Evolutionary conservation across 2,888 invertebrate genomes (phyloP).

Genomic region (Dione vanillae): DNA sequence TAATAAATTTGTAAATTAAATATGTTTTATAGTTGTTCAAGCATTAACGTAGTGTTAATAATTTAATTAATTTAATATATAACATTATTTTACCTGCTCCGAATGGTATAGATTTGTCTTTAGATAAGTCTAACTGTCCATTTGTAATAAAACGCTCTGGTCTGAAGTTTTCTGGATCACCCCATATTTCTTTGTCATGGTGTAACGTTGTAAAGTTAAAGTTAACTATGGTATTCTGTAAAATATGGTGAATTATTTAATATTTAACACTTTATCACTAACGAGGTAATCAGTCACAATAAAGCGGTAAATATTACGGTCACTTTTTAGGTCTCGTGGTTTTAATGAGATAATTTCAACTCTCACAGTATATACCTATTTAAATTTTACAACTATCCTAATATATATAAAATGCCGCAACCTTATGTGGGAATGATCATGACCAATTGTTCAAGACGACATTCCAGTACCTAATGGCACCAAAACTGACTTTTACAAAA

Average conservation of each 20-base stretch:
- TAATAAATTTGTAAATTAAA: neutral
- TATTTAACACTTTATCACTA: too few relatives aligned
- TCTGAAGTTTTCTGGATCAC: constrained; percentile 86
- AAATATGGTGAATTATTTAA: neutral
- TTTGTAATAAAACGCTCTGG: constrained; percentile 87
- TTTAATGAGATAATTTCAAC: too few relatives aligned
- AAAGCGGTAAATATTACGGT: too few relatives aligned
- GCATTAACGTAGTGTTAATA: neutral
- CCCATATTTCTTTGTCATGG: constrained; percentile 84
- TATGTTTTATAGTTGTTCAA: neutral
- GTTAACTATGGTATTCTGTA: constrained; percentile 80
- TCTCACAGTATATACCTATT: too few relatives aligned
- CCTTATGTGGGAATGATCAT: too few relatives aligned
- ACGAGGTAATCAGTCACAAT: too few relatives aligned
- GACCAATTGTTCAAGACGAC: too few relatives aligned
- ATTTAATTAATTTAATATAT: neutral
- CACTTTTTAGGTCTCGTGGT: too few relatives aligned
- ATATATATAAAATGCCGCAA: too few relatives aligned
- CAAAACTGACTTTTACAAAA: too few relatives aligned
- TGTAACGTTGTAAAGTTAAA: constrained; percentile 84
- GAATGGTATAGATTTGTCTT: constrained; percentile 86
- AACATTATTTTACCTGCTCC: constrained; percentile 82
- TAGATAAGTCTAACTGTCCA: constrained; percentile 80
- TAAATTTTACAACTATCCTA: too few relatives aligned
- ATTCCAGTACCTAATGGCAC: too few relatives aligned